Conservation (phyloP, 2,797 vertebrate genomes). For the Synaphobranchus kaupii region DNA sequence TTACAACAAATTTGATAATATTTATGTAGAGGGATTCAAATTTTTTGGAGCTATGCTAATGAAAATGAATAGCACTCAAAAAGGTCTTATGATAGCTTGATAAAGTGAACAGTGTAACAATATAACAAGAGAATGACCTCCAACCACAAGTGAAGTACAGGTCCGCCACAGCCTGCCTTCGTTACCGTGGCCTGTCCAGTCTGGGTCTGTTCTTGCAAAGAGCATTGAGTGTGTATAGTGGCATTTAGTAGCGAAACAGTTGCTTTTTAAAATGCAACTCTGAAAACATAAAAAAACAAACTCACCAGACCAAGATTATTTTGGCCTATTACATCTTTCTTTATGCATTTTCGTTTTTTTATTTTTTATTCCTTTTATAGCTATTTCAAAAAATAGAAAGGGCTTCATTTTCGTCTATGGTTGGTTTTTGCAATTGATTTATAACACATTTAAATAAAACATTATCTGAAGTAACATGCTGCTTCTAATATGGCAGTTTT, state of each 20-base stretch:
- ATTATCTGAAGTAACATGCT: slow-evolving; percentile 50
- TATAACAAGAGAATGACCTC: not conserved
- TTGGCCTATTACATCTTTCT: slow-evolving; percentile 49
- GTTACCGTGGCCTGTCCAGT: not conserved
- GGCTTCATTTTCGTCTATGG: slow-evolving; percentile 50
- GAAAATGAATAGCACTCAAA: too few relatives aligned
- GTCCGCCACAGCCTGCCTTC: not conserved
- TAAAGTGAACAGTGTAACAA: too few relatives aligned
- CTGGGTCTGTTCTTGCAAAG: not conserved
- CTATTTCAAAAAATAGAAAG: slow-evolving; percentile 62
- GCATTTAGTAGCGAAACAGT: not conserved
- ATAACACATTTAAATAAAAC: slow-evolving; percentile 58
- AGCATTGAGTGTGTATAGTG: not conserved
- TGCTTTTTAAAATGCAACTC: slow-evolving; percentile 11
- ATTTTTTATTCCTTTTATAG: slow-evolving; percentile 29
- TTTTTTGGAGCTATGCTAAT: not conserved
- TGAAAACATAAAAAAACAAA: slow-evolving; percentile 3
- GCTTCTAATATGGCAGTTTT: slow-evolving; percentile 67
- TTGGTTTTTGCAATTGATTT: slow-evolving; percentile 40
- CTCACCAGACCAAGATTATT: slow-evolving; percentile 43
- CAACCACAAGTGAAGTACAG: not conserved
- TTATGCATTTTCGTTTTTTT: slow-evolving; percentile 23
- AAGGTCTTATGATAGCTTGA: not conserved
- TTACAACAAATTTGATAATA: not conserved
- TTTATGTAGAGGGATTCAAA: not conserved